Evolutionary conservation across 2,888 invertebrate species (phyloP).

Genomic region (Emmelina monodactyla): DNA sequence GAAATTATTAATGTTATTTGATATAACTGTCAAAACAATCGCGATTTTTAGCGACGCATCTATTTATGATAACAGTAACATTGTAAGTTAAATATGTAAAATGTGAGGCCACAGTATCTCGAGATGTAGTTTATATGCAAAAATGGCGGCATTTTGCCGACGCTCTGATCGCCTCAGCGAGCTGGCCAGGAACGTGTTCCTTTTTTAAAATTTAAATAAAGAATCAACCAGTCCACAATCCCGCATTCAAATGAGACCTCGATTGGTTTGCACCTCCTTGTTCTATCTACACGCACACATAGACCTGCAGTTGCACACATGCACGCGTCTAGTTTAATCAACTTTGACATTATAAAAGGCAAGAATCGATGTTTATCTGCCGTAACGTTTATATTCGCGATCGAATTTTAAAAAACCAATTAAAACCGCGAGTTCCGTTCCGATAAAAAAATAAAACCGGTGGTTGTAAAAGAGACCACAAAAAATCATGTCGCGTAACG

Average conservation of each 20-base stretch:
- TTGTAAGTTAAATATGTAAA: too few relatives aligned
- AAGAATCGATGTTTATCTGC: constrained; percentile 1
- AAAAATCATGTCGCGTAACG: constrained; percentile 24
- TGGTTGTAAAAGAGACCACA: too few relatives aligned
- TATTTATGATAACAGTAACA: too few relatives aligned
- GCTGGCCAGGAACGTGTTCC: constrained; percentile 24
- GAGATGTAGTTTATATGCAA: constrained; percentile 7
- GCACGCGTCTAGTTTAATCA: background rate
- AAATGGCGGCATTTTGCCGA: constrained; percentile 23
- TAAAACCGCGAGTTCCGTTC: constrained; percentile 1
- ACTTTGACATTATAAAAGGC: constrained; percentile 1
- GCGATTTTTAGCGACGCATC: too few relatives aligned
- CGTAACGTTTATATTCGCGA: background rate
- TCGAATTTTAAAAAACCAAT: constrained; percentile 1
- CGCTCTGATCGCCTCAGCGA: constrained; percentile 29
- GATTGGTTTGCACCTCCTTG: constrained; percentile 39
- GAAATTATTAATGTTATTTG: too few relatives aligned
- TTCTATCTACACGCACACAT: constrained; percentile 1
- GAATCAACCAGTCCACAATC: constrained; percentile 30
- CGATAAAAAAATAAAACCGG: background rate
- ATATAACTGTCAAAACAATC: too few relatives aligned
- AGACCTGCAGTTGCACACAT: background rate
- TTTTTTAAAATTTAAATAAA: constrained; percentile 27
- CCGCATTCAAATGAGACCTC: constrained; percentile 39
- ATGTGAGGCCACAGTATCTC: too few relatives aligned